Percentiles rank a stretch among this genome's conserved stretches.
Evolutionary conservation across 2,888 invertebrate species (phyloP).

Genomic region (Allygus modestus): DNA sequence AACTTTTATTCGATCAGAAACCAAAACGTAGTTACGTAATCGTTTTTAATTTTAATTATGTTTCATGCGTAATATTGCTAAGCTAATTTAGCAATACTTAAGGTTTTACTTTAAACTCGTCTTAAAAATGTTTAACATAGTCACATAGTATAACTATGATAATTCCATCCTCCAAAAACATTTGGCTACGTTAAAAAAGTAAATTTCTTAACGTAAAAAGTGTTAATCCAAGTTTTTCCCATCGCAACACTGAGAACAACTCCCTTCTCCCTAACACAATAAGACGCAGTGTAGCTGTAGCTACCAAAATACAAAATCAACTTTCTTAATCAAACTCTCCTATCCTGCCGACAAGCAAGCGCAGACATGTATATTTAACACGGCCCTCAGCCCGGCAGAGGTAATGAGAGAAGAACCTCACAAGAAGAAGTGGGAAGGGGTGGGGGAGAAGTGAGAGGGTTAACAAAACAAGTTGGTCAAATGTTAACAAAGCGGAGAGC

Average conservation of each 20-base stretch:
- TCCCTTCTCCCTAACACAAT: not conserved
- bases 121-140: no score
- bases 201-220: no score
- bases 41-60: no score
- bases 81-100: no score
- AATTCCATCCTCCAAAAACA: no score
- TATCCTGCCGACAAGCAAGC: not conserved
- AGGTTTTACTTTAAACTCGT: no score
- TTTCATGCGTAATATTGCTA: no score
- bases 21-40: no score
- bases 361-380: constrained; percentile 54
- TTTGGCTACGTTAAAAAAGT: no score
- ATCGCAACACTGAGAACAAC: not conserved
- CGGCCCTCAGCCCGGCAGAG: constrained; percentile 1
- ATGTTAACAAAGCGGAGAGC: constrained; percentile 52
- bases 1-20: no score
- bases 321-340: constrained; percentile 26
- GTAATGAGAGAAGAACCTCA: constrained; percentile 30
- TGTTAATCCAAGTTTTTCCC: not conserved
- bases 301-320: constrained; percentile 21
- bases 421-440: not conserved
- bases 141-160: no score
- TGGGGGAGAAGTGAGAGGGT: constrained; percentile 34
- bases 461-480: constrained; percentile 58
- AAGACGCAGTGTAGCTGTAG: constrained; percentile 21